These are phyloP conservation scores for Aphidoletes aphidimyza DNA, from an alignment of 2,888 invertebrate genomes.

Conservation along the genomic window DNA sequence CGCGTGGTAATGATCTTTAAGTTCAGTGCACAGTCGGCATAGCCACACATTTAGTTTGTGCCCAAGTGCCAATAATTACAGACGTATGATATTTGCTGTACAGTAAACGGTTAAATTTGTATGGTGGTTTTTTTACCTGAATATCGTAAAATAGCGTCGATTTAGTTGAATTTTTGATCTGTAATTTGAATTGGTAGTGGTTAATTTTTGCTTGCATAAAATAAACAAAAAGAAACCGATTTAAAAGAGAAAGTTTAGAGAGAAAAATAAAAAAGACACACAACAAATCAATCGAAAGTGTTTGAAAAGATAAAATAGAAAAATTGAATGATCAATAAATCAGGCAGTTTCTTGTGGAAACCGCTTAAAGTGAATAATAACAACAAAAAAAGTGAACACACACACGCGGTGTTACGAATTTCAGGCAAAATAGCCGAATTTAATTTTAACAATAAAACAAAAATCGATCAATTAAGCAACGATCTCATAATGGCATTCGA, in stretches of 20 bases:
- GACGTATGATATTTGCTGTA: not conserved
- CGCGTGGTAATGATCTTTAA: conserved; percentile 50
- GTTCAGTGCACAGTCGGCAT: conserved; percentile 3
- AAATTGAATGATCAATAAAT: not conserved
- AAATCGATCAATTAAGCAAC: no score
- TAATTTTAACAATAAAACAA: not conserved
- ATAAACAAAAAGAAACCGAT: not conserved
- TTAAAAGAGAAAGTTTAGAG: not conserved
- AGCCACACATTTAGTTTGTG: conserved; percentile 5
- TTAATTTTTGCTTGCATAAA: conserved; percentile 47
- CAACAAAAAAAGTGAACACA: not conserved
- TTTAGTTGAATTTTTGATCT: not conserved
- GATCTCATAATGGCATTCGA: conserved; percentile 72
- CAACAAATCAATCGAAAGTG: not conserved
- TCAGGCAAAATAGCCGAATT: not conserved
- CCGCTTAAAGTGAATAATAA: not conserved
- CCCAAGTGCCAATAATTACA: conserved; percentile 50
- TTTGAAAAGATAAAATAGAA: conserved; percentile 7
- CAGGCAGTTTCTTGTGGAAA: no score
- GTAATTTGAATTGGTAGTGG: conserved; percentile 39
- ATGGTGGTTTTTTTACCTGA: not conserved
- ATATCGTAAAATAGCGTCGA: not conserved
- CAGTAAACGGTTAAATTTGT: not conserved
- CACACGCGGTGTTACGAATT: not conserved
- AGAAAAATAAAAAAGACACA: not conserved